A percentile compares a stretch with the other conserved stretches of the same genome.
Evolutionary conservation across 2,113 vertebrate genomes (phyloP).

Genomic region (Tringa solitaria): DNA sequence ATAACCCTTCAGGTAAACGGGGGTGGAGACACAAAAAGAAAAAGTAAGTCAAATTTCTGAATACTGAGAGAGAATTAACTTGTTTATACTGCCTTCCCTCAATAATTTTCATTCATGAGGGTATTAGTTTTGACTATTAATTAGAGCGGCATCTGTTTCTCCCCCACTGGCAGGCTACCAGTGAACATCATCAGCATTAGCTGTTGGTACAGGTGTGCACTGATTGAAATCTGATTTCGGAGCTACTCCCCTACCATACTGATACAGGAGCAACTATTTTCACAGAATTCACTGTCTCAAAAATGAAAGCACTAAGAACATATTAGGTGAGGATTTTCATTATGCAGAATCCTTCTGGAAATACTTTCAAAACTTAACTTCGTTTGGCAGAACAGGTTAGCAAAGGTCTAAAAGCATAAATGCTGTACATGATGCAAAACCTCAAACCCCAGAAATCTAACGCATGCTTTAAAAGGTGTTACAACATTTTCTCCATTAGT

Average conservation of each 20-base stretch:
- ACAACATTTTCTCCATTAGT: not conserved
- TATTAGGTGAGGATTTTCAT: not conserved
- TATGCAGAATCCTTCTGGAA: not conserved
- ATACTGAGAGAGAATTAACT: not conserved
- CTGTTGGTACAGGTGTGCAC: slow-evolving; percentile 21
- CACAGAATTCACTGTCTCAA: not conserved
- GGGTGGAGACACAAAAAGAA: not conserved
- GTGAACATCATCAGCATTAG: not conserved
- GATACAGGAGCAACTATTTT: not conserved
- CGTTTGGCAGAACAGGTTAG: not conserved
- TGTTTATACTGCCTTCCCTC: not conserved
- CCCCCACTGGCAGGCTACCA: not conserved
- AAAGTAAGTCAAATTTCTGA: not conserved
- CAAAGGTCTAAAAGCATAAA: not conserved
- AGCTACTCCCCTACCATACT: not conserved
- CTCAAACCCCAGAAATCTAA: not conserved
- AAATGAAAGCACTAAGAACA: not conserved
- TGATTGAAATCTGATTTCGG: not conserved
- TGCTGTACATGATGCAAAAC: fast-evolving
- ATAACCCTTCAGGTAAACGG: not conserved
- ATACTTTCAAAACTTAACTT: not conserved
- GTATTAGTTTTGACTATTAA: not conserved
- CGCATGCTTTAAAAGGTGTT: fast-evolving
- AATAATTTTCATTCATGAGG: not conserved
- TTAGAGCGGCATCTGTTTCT: not conserved